phyloP scores from a whole-genome alignment of 2,888 invertebrate species.

The Stenurella melanura region DNA sequence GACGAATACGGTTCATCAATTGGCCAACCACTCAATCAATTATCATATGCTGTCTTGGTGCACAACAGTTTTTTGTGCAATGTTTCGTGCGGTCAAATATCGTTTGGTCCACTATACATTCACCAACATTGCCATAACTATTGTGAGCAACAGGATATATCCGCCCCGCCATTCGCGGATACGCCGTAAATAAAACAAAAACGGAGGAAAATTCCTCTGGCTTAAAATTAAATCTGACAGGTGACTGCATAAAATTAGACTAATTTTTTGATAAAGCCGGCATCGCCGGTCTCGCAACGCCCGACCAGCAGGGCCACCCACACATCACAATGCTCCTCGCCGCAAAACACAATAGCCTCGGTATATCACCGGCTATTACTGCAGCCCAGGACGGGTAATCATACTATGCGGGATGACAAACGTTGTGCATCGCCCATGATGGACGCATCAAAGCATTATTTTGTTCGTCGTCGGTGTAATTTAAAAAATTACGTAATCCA shows the following conservation, averaged over 20 bases:
- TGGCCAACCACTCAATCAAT: too few relatives aligned
- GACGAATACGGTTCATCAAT: too few relatives aligned
- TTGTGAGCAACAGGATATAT: too few relatives aligned
- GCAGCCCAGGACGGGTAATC: background rate
- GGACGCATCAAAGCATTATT: background rate
- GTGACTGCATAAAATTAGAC: background rate
- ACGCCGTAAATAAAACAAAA: background rate
- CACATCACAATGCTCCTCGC: background rate
- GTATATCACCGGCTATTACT: constrained; percentile 14
- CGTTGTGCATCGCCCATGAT: background rate
- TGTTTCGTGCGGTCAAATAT: too few relatives aligned
- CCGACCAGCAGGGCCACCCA: constrained; percentile 14
- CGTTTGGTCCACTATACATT: too few relatives aligned
- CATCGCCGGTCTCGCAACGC: background rate
- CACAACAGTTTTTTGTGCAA: too few relatives aligned
- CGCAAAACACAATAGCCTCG: constrained; percentile 13
- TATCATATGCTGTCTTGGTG: too few relatives aligned
- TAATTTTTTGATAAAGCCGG: constrained; percentile 11
- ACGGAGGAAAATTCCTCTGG: background rate
- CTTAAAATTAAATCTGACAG: background rate
- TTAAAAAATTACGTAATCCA: constrained; percentile 1
- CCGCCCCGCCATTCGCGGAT: too few relatives aligned
- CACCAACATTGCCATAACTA: too few relatives aligned
- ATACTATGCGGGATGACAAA: background rate
- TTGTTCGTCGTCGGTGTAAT: background rate